Base-by-base conservation (phyloP, 2,888 invertebrate species). In the Ophonus ardosiacus region DNA sequence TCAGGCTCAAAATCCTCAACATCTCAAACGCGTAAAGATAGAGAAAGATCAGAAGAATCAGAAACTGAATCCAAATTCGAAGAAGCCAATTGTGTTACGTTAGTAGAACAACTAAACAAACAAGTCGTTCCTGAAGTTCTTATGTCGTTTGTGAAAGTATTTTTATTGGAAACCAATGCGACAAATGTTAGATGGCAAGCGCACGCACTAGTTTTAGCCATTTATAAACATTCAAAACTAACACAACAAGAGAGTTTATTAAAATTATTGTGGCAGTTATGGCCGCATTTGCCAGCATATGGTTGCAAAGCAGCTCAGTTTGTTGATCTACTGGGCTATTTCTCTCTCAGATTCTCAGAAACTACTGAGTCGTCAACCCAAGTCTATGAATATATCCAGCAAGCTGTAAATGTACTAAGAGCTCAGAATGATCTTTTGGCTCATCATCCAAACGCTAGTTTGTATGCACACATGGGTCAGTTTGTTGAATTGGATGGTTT, bases 291-390 rank as follows among this genome's bases (percentile, higher is more conserved):
- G 83, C 97, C 98, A 0, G 95, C 96, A 84, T 98, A 97, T 90
- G 99, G 99, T 0, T 94, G 97, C 1, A 97, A 98, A 91, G 98
- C 98, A 0, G 96, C 98, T 0, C 99, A 99, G 91, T 99, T 99
- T 92, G 98, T 99, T 0, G 99, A 99, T 91, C 93, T 99, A 0
- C 93, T 99, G 6, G 98, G 99, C 0, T 99, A 97, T 91, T 97
- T 99, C 90, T 97, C 98, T 0, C 93, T 99, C 21, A 97, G 97
- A 90, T 97, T 95, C 0, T 94, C 95, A 1, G 94, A 95, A 87
- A 97, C 95, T 0, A 94, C 95, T 0, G 94, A 95, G 86, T 93
- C 94, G 82, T 93, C 94, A 3, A 94, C 94, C 56, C 95, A 94
- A 92, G 93, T 93, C 88, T 86, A 80, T 24, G 95, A 95, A 86